Evolutionary conservation across 2,888 invertebrate species (phyloP).

Genomic region (Cantharis flavilabris): DNA sequence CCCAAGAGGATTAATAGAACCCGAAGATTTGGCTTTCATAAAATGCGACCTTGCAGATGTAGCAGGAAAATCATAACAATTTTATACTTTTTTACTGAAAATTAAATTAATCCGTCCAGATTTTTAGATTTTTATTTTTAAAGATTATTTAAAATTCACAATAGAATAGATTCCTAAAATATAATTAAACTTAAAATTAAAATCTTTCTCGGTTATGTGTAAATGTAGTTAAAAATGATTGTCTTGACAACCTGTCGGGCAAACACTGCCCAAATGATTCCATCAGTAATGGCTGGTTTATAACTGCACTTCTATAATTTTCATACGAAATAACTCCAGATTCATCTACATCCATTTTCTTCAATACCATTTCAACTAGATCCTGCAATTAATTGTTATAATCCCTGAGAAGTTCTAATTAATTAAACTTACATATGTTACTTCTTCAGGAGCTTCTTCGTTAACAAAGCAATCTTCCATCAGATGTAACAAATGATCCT

Average conservation of each 20-base stretch:
- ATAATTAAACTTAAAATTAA: neutral
- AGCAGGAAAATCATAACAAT: neutral
- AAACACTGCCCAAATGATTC: conserved; percentile 77
- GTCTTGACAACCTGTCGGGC: conserved; percentile 62
- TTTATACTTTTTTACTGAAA: neutral
- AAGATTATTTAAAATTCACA: neutral
- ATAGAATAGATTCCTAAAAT: neutral
- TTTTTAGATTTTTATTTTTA: neutral
- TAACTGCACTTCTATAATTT: conserved; percentile 68
- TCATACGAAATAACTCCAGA: conserved; percentile 73
- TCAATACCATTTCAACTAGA: conserved; percentile 71
- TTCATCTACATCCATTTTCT: conserved; percentile 74
- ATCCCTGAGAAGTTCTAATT: too few relatives aligned
- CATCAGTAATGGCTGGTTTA: conserved; percentile 66
- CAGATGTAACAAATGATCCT: conserved; percentile 74
- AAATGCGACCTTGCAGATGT: conserved; percentile 35
- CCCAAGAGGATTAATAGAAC: conserved; percentile 59
- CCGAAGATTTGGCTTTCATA: conserved; percentile 56
- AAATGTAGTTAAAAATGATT: conserved; percentile 50
- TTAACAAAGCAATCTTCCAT: conserved; percentile 64
- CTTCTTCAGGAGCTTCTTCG: conserved; percentile 74
- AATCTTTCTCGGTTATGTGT: conserved; percentile 25
- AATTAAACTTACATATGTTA: conserved; percentile 59
- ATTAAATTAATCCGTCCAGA: neutral
- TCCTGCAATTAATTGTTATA: conserved; percentile 59